Base-by-base conservation (phyloP, 2,113 vertebrate species). In the Pluvialis apricaria region DNA sequence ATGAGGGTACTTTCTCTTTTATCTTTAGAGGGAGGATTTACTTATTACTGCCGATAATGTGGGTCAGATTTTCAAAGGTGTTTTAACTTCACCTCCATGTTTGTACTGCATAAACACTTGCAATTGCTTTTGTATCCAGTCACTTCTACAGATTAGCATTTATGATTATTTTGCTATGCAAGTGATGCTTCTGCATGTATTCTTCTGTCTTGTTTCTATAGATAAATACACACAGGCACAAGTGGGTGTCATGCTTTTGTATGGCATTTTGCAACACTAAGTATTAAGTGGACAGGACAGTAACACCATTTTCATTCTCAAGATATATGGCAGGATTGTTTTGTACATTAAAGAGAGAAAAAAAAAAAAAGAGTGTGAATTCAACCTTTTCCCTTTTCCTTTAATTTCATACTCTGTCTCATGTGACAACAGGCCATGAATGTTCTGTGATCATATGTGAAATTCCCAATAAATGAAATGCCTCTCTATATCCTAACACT, bases 1-100 rank as follows among this genome's bases (percentile, higher is more conserved):
- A 96, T 96, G 94, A 97, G 94, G 66, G 42, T 72, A 86, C 68
- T 94, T 95, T 97, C 85, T 69, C 96, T 97, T 97, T 97, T 77
- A 95, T 95, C 92, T 95, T 86, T 96, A 92, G 94, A 96, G 82
- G 82, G 84, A 94, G 89, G 95, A 95, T 97, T 96, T 94, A 85
- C 94, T 94, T 95, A 95, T 97, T 96, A 96, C 84, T 91, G 68
- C 64, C 3, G 3, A 96, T 96, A 97, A 94, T 92, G 86, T 12
- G 71, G 91, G 94, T 95, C 92, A 94, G 84, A 64, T 83, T 96
- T 97, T 97, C 95, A 97, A 97, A 97, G 78, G 38, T 91, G 75
- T 95, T 94, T 83, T 87, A 94, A 82, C 78, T 92, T 95, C 94
- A 97, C 89, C 94, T 95, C 70, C 71, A 7, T 95, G 95, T 95